Conservation (phyloP, 2,888 invertebrate species). For the Seira ritae region DNA sequence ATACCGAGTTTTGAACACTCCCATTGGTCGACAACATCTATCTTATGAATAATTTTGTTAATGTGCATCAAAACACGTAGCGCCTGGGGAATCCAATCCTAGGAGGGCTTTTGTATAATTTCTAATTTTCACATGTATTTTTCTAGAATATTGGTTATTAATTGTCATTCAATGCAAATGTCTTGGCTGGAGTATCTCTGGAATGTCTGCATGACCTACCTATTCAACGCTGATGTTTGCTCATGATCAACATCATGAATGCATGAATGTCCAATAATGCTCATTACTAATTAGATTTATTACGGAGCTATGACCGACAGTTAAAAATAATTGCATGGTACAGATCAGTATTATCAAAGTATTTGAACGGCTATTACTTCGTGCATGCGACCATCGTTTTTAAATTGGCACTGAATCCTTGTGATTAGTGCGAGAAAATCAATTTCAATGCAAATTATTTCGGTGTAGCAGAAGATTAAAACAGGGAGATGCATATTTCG, state of each 20-base stretch:
- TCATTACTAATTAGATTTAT: not conserved
- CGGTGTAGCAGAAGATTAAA: no score
- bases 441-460: conserved; percentile 23
- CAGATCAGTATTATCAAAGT: conserved; percentile 26
- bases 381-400: conserved; percentile 1
- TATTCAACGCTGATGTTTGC: conserved; percentile 17
- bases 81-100: no score
- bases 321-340: conserved; percentile 18
- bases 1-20: no score
- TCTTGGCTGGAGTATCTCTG: conserved; percentile 13
- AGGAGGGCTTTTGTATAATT: no score
- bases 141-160: no score
- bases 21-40: no score
- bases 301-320: not conserved
- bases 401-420: conserved; percentile 42
- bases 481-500: not conserved
- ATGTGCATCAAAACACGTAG: no score
- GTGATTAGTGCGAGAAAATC: conserved; percentile 49
- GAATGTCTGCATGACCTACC: conserved; percentile 40
- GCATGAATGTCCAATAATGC: conserved; percentile 24
- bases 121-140: no score
- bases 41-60: no score
- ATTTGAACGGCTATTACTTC: conserved; percentile 29
- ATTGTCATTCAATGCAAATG: conserved; percentile 45
- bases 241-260: not conserved